Percentiles rank a stretch among this genome's conserved stretches.
Evolutionary conservation across 2,113 vertebrate species (phyloP).

Genomic region (Tragelaphus buxtoni): DNA sequence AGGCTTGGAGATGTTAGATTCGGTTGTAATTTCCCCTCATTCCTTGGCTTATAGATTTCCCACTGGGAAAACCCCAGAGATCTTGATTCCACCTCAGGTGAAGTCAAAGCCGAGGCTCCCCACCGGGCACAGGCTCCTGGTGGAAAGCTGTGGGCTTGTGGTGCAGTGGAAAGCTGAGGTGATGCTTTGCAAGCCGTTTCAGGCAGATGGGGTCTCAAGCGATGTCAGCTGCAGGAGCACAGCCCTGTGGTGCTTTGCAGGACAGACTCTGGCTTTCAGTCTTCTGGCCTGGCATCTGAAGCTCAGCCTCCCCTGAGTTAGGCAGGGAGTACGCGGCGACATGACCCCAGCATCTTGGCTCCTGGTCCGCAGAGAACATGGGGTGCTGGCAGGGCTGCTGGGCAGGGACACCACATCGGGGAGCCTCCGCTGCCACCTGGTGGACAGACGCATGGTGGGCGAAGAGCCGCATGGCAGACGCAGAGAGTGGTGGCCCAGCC

Average conservation of each 20-base stretch:
- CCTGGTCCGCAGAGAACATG: not conserved
- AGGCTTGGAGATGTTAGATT: not conserved
- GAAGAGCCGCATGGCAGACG: not conserved
- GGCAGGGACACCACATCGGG: not conserved
- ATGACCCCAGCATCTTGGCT: rapidly evolving
- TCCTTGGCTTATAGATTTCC: not conserved
- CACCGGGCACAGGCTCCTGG: rapidly evolving
- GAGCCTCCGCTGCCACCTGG: constrained; percentile 44
- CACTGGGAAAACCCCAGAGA: not conserved
- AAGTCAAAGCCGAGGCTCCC: rapidly evolving
- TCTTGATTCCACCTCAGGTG: not conserved
- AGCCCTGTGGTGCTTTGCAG: not conserved
- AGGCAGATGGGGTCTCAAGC: not conserved
- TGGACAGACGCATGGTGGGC: not conserved
- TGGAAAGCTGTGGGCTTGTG: not conserved
- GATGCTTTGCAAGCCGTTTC: not conserved
- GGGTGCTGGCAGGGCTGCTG: rapidly evolving
- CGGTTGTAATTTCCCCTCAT: rapidly evolving
- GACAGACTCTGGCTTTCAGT: not conserved
- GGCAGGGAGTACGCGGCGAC: not conserved
- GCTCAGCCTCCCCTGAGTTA: not conserved
- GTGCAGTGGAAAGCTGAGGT: not conserved
- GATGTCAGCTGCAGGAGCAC: not conserved
- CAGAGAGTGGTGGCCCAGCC: not conserved
- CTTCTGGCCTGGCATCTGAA: no score